Percentiles rank a stretch among this genome's conserved stretches.
phyloP scores from a whole-genome alignment of 1,140 invertebrate species.

The Caenorhabditis briggsae region DNA sequence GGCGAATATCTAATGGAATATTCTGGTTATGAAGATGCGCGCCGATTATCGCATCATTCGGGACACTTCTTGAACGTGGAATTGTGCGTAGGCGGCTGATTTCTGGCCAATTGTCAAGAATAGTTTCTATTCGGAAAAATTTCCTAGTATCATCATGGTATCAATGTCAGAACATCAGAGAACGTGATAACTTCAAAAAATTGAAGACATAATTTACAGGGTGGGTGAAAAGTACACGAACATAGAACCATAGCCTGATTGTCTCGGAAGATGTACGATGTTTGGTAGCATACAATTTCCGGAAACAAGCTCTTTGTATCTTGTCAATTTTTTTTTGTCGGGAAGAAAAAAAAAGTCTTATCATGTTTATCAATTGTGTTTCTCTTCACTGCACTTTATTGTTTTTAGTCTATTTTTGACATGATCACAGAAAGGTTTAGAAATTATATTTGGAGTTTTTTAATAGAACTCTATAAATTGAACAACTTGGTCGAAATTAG shows the following conservation, averaged over 20 bases:
- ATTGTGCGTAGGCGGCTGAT: conserved; percentile 20
- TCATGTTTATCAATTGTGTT: not conserved
- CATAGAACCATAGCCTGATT: conserved; percentile 6
- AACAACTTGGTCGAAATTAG: too few species aligned
- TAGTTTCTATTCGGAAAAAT: not conserved
- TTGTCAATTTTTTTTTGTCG: not conserved
- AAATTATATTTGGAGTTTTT: too few species aligned
- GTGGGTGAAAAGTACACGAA: conserved; percentile 23
- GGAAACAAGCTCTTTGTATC: conserved; percentile 40
- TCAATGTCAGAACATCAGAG: not conserved
- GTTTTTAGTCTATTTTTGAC: not conserved
- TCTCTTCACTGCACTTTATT: not conserved
- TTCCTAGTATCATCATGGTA: not conserved
- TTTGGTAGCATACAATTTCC: conserved; percentile 34
- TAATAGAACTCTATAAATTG: too few species aligned
- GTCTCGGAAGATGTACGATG: not conserved
- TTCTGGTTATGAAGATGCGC: conserved; percentile 10
- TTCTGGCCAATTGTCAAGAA: not conserved
- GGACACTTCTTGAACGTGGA: not conserved
- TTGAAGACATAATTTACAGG: not conserved
- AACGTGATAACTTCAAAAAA: conserved; percentile 1
- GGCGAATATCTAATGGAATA: conserved; percentile 32
- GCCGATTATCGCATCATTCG: conserved; percentile 49
- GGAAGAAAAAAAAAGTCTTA: not conserved
- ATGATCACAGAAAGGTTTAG: not conserved